Evolutionary conservation across 2,888 invertebrate genomes (phyloP), one percentile per base, ranked within the genome.

Genomic region (Calephelis perditalis): DNA sequence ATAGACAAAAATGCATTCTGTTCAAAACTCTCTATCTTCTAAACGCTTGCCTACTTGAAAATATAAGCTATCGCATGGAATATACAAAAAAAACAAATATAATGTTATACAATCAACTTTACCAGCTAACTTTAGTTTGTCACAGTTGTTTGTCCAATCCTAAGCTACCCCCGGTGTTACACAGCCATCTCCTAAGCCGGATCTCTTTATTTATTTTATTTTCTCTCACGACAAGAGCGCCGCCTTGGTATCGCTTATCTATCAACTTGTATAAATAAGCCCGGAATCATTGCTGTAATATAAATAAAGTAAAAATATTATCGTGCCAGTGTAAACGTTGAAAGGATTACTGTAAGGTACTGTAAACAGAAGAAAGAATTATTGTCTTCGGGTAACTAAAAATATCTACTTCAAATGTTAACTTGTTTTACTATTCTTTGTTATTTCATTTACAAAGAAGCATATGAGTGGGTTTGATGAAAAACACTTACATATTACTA

Each of bases 291-390:
- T 79, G 80, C 77, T 71, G 65, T 77, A 80, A 72, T 74, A 78
- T 86, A 86, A 85, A 86, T 82, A 84, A 74, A 73, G 73, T 79
- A 83, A 77, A 84, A 83, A 78, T 84, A 82, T 82, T 82, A 83
- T 84, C 82, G 77, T 77, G 66, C 66, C 64, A 73, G 74, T 74
- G 79, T 86, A 84, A 83, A 84, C 84, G 76, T 70, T 66, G 66
- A 69, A 73, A 74, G 78, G 81, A 79, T 81, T 82, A 81, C 79
- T 75, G 77, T 75, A 70, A 70, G 67, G 64, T 58, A 76, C 73
- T 70, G 77, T 82, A 82, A 81, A 83, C 74, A 80, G 67, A 66
- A 71, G 70, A 75, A 76, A 75, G 71, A 77, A 78, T 77, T 70
- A 75, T 70, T 68, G 65, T 36, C 11, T 63, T 64, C 55, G 52